phyloP scores from a whole-genome alignment of 2,888 invertebrate species.

The Sminthurides aquaticus region DNA sequence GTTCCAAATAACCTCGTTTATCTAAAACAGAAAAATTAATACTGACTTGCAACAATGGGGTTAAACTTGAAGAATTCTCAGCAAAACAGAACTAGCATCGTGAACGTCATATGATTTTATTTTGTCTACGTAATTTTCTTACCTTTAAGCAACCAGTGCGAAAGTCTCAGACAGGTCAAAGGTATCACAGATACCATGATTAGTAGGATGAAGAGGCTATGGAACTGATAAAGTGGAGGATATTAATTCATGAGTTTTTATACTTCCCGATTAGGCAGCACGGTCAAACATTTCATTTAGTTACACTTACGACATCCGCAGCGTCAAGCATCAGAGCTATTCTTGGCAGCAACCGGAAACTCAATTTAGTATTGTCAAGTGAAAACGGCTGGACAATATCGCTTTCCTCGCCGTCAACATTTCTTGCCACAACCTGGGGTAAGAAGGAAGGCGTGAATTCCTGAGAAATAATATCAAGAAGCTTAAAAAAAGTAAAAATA shows the following conservation, averaged over 20 bases:
- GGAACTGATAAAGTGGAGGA: background rate
- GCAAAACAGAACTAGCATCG: no score
- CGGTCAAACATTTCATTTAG: no score
- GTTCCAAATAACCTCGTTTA: background rate
- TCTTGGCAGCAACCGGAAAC: slow-evolving; percentile 61
- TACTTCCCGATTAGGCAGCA: no score
- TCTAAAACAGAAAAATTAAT: background rate
- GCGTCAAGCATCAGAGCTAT: slow-evolving; percentile 70
- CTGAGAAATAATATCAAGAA: slow-evolving; percentile 2
- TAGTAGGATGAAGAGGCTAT: background rate
- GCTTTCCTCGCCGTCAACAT: slow-evolving; percentile 41
- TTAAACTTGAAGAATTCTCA: no score
- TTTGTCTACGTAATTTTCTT: no score
- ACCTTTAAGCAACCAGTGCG: background rate
- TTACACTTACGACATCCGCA: slow-evolving; percentile 64
- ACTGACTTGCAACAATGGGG: no score
- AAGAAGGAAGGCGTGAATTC: no score
- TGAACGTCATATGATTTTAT: no score
- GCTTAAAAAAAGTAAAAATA: slow-evolving; percentile 23
- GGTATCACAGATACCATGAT: background rate
- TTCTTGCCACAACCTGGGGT: slow-evolving; percentile 42
- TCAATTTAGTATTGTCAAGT: slow-evolving; percentile 61
- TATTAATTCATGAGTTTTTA: background rate
- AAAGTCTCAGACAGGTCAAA: background rate
- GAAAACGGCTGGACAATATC: slow-evolving; percentile 65